Conservation (phyloP, 2,888 invertebrate genomes). For the Caenorhabditis doughertyi region DNA sequence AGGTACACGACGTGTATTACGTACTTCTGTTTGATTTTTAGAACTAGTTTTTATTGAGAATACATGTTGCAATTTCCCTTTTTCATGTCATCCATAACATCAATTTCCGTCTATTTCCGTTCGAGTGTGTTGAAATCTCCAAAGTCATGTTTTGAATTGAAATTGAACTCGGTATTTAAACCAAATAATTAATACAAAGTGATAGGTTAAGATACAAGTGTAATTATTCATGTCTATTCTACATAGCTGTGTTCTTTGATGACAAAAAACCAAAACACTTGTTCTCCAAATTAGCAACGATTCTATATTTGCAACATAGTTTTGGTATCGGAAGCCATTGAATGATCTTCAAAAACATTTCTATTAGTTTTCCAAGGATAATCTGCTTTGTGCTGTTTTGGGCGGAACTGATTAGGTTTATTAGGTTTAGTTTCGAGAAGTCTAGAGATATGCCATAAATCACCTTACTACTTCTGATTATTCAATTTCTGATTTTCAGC, state of each 20-base stretch:
- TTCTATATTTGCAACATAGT: constrained; percentile 31
- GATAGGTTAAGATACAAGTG: too few relatives aligned
- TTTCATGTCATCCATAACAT: constrained; percentile 14
- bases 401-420: constrained; percentile 6
- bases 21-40: constrained; percentile 31
- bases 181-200: not conserved
- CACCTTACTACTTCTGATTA: constrained; percentile 1
- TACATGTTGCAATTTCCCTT: constrained; percentile 38
- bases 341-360: constrained; percentile 30
- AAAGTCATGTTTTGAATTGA: constrained; percentile 10
- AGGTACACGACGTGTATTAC: constrained; percentile 19
- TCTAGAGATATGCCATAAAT: constrained; percentile 36
- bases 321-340: constrained; percentile 13
- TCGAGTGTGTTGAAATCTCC: constrained; percentile 5
- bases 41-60: constrained; percentile 36
- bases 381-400: constrained; percentile 8
- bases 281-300: constrained; percentile 24
- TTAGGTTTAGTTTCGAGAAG: constrained; percentile 5
- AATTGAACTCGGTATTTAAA: not conserved
- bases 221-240: not conserved
- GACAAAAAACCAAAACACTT: not conserved
- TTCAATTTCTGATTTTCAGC: constrained; percentile 32
- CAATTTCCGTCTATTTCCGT: constrained; percentile 24
- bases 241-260: constrained; percentile 5
- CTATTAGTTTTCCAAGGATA: constrained; percentile 9